Percentiles rank a stretch among this genome's conserved stretches.
phyloP scores from a whole-genome alignment of 2,113 vertebrate species.

The Colinus virginianus region DNA sequence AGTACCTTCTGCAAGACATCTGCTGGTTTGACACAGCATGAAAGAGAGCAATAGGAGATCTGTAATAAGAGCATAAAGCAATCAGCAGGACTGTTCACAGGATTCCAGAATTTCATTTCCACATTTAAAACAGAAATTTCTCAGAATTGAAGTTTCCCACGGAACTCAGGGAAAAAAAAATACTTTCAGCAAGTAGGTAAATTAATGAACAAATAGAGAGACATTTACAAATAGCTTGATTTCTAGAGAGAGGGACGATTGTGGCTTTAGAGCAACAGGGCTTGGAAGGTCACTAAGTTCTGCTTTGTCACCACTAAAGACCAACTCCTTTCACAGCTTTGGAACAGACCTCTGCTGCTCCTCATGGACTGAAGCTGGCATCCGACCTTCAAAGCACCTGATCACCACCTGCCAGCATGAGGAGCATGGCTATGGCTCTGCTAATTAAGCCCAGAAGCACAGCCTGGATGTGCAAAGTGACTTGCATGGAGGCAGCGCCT shows the following conservation, averaged over 20 bases:
- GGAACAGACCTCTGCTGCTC: neutral
- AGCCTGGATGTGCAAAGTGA: constrained; percentile 38
- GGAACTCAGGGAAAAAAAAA: neutral
- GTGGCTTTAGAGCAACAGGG: neutral
- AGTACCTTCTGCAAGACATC: neutral
- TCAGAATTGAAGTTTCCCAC: neutral
- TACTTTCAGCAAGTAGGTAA: neutral
- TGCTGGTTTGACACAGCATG: neutral
- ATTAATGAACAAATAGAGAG: neutral
- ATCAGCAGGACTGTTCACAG: neutral
- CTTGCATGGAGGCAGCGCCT: neutral
- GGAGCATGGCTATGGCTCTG: neutral
- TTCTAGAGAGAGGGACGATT: rapidly evolving
- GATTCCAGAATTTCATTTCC: neutral
- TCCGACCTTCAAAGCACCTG: neutral
- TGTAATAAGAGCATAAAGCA: neutral
- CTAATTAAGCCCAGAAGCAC: constrained; percentile 38
- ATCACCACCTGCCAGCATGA: constrained; percentile 1
- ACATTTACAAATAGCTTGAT: rapidly evolving
- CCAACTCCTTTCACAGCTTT: neutral
- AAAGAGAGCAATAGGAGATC: neutral
- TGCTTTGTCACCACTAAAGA: neutral
- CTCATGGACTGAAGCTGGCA: neutral
- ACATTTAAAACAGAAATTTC: neutral
- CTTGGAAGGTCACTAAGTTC: neutral